A percentile compares a stretch with the other conserved stretches of the same genome.
Evolutionary conservation across 2,888 invertebrate genomes (phyloP).

Genomic region (Polymixis flavicincta): DNA sequence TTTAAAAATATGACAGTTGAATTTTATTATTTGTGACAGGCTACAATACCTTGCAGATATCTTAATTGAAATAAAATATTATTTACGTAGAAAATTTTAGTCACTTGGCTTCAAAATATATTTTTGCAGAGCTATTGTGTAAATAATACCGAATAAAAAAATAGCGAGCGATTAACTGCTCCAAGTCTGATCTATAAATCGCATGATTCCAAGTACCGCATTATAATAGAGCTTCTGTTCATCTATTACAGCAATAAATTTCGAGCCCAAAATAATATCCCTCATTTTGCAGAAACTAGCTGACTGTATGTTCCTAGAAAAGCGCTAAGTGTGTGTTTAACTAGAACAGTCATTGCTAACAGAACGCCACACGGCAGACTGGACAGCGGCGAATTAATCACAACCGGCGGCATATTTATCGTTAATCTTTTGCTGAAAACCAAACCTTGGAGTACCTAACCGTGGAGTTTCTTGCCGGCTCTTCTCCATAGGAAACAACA

Average conservation of each 20-base stretch:
- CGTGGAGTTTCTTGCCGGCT: too few species aligned
- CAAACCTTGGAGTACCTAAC: too few species aligned
- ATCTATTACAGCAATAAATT: slow-evolving; percentile 53
- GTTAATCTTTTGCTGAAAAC: slow-evolving; percentile 47
- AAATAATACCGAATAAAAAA: not conserved
- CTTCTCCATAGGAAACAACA: too few species aligned
- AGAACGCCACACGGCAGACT: slow-evolving; percentile 14
- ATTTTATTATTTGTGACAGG: not conserved
- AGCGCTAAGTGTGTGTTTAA: slow-evolving; percentile 37
- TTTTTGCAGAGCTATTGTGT: not conserved
- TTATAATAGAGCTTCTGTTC: slow-evolving; percentile 26
- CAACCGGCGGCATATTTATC: slow-evolving; percentile 24
- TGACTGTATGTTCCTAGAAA: slow-evolving; percentile 52
- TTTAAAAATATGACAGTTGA: not conserved
- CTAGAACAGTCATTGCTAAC: slow-evolving; percentile 56
- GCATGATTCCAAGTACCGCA: slow-evolving; percentile 43
- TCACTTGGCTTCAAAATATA: not conserved
- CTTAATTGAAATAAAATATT: not conserved
- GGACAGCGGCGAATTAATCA: slow-evolving; percentile 41
- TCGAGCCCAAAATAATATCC: slow-evolving; percentile 55
- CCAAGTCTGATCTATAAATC: slow-evolving; percentile 20
- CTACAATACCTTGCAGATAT: too few species aligned
- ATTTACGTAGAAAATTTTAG: not conserved
- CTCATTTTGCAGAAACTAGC: slow-evolving; percentile 34
- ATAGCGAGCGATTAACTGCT: not conserved